Percentiles rank a stretch among this genome's conserved stretches.
phyloP scores from a whole-genome alignment of 2,113 vertebrate genomes.

The Actinemys pallida region DNA sequence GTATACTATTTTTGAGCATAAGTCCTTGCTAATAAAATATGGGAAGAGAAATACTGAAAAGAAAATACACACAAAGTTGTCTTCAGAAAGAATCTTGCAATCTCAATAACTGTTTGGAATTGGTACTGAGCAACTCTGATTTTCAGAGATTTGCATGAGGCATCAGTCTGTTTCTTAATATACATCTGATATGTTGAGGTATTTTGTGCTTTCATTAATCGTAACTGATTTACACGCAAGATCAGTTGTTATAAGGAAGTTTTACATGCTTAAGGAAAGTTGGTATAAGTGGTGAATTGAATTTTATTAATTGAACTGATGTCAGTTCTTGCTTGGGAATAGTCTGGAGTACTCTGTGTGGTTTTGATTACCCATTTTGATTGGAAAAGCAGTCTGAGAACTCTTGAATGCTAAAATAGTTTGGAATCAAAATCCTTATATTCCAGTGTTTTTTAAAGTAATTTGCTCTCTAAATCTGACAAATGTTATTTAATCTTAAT shows the following conservation, averaged over 20 bases:
- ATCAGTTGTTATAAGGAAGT: constrained; percentile 50
- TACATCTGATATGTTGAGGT: not conserved
- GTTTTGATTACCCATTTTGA: constrained; percentile 69
- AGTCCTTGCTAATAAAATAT: constrained; percentile 13
- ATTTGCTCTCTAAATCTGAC: constrained; percentile 59
- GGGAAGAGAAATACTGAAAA: constrained; percentile 21
- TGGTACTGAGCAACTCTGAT: not conserved
- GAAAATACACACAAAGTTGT: not conserved
- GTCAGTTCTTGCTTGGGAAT: constrained; percentile 63
- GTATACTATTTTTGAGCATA: not conserved
- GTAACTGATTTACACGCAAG: not conserved
- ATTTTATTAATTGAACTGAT: constrained; percentile 42
- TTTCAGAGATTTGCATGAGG: constrained; percentile 8
- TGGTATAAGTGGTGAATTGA: not conserved
- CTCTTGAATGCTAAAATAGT: constrained; percentile 64
- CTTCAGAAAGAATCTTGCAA: not conserved
- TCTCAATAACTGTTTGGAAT: not conserved
- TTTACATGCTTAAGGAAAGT: constrained; percentile 37
- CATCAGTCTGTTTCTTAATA: not conserved
- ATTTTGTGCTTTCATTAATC: not conserved
- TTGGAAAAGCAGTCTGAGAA: constrained; percentile 73
- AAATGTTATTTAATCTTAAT: constrained; percentile 64
- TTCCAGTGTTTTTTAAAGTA: constrained; percentile 45
- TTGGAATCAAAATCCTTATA: constrained; percentile 72
- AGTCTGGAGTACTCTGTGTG: constrained; percentile 53